Evolutionary conservation across 2,797 vertebrate species (phyloP).

Genomic region (Bucorvus abyssinicus): DNA sequence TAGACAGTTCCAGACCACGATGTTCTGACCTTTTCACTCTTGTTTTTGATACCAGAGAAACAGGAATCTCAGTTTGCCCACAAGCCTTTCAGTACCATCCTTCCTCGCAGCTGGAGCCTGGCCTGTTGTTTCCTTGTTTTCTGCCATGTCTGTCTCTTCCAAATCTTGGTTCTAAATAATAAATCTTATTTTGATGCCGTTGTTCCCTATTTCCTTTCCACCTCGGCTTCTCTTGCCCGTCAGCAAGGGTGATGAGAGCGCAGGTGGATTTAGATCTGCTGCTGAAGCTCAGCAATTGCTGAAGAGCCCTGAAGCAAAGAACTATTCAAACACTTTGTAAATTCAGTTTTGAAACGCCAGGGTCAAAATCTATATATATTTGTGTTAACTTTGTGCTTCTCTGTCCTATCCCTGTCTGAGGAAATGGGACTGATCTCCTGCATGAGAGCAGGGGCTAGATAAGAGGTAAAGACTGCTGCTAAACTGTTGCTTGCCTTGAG

Average conservation of each 20-base stretch:
- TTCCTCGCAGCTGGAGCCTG: conserved; percentile 9
- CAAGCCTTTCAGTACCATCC: neutral
- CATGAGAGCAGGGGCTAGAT: neutral
- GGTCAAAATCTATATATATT: neutral
- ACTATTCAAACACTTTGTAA: neutral
- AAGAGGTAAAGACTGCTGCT: neutral
- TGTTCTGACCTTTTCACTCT: neutral
- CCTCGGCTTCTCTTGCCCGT: neutral
- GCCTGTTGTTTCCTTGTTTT: neutral
- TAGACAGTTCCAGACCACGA: neutral
- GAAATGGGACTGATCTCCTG: neutral
- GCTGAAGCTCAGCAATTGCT: neutral
- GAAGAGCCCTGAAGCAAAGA: neutral
- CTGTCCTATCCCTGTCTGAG: neutral
- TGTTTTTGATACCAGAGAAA: neutral
- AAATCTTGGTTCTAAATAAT: conserved; percentile 39
- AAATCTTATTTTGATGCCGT: conserved; percentile 59
- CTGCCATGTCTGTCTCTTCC: conserved; percentile 56
- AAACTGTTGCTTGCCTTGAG: neutral
- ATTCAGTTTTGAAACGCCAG: neutral
- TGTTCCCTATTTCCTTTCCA: conserved; percentile 47
- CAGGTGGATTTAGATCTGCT: neutral
- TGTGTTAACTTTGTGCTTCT: neutral
- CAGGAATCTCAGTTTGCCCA: neutral
- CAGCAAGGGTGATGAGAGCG: neutral